Evolutionary conservation across 37 sponge, comb jelly and placozoan genomes (phyloP), one percentile per base, ranked within the genome.

Genomic region (Spongilla lacustris): DNA sequence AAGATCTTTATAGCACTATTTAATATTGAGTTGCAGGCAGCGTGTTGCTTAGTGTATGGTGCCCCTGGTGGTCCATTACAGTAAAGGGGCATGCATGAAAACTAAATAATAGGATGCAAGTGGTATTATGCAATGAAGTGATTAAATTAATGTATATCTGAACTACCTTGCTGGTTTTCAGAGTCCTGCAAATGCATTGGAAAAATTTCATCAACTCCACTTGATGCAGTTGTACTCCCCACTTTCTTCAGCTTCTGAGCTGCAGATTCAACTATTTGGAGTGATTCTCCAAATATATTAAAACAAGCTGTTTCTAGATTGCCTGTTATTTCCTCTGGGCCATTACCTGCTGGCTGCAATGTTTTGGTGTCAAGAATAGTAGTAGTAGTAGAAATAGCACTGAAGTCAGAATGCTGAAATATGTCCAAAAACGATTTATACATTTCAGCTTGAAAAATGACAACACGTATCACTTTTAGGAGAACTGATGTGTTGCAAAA

Each of bases 401-500:
- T 11, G 2, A 33, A 13, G 25, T 36, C 72, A 41, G 74, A 75
- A 23, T 46, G 6, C 8, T 71, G 21, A 73, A 90, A 81, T 29
- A 48, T 48, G 9, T 34, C 35, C 2, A 68, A 27, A 80, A 90
- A 90, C 8, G 41, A 48, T 30, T 73, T 41, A 50, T 81, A 80
- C n/a, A 67, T 49, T 13, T 68, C 28, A 11, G 48, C 37, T 30
- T 80, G 77, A 67, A 26, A 85, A 17, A 90, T 22, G 28, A 90
- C 82, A 28, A 90, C 74, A 24, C 76, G 80, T 26, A 90, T 38
- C 14, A 71, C 66, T 33, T 67, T 25, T 24, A 50, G 75, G 21
- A 78, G 27, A 13, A 76, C 69, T 24, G 58, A 58, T 58, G 58
- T 17, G 12, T 69, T 26, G 41, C 36, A 31, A 66, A 87, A 83